Evolutionary conservation across 2,797 vertebrate species (phyloP).

Genomic region (Manis javanica): DNA sequence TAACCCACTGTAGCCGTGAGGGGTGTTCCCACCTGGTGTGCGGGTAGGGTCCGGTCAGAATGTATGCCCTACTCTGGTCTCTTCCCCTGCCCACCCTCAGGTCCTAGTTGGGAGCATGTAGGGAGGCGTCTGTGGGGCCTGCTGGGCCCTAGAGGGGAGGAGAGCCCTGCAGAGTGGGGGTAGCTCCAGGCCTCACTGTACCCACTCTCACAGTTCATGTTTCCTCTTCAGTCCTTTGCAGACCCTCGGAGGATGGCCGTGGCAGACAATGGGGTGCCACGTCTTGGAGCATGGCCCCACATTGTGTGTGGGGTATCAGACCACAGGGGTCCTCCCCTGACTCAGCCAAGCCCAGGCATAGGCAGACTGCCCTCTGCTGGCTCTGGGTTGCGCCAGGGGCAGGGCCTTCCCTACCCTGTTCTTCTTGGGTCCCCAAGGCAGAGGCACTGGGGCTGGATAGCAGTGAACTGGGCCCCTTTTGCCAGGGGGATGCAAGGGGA

Average conservation of each 20-base stretch:
- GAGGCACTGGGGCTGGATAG: not conserved
- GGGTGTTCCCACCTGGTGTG: rapidly evolving
- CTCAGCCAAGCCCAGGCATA: not conserved
- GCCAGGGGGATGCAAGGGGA: no score
- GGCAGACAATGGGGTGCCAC: not conserved
- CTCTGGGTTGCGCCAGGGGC: not conserved
- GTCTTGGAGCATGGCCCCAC: not conserved
- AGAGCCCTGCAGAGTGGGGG: not conserved
- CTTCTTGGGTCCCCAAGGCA: not conserved
- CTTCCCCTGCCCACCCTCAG: not conserved
- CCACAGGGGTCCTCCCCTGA: not conserved
- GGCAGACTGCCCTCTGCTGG: not conserved
- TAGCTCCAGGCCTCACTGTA: no score
- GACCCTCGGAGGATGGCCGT: not conserved
- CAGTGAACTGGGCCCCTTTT: not conserved
- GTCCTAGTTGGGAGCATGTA: not conserved
- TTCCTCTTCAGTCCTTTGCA: not conserved
- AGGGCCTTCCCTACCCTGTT: not conserved
- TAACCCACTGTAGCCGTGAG: not conserved
- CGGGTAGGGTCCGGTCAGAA: not conserved
- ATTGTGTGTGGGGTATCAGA: not conserved
- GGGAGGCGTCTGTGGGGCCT: not conserved
- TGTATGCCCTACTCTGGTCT: not conserved
- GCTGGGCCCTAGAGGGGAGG: not conserved
- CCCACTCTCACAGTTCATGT: not conserved